These are phyloP conservation scores for Helogale parvula DNA, from an alignment of 2,113 vertebrate species.

Conservation along the genomic window DNA sequence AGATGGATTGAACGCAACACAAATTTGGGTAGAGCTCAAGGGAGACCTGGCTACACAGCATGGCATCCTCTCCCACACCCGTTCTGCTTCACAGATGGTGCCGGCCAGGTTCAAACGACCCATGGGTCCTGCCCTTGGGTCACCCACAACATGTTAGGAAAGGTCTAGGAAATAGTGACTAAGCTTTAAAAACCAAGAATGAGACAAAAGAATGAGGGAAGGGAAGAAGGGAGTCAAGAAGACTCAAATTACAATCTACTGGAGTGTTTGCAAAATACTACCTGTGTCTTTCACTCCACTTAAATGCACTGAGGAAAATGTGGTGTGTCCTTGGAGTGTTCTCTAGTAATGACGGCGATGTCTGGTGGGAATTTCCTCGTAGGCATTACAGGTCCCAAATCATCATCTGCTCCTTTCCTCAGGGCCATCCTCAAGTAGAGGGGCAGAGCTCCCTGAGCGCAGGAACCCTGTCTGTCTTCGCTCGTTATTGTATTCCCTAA, in stretches of 20 bases:
- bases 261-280: not conserved
- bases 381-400: not conserved
- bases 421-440: rapidly evolving
- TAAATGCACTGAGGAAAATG: not conserved
- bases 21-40: not conserved
- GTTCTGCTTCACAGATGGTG: not conserved
- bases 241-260: not conserved
- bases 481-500: not conserved
- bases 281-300: not conserved
- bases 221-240: not conserved
- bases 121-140: not conserved
- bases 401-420: not conserved
- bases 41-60: rapidly evolving
- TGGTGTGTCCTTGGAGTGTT: rapidly evolving
- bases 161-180: not conserved
- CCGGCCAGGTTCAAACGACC: not conserved
- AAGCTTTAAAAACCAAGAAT: not conserved
- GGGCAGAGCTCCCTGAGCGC: not conserved
- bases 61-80: not conserved
- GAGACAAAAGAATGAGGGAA: not conserved
- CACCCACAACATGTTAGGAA: not conserved
- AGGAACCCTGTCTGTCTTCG: not conserved
- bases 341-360: not conserved
- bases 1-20: not conserved
- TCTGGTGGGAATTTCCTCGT: not conserved